A percentile compares a stretch with the other conserved stretches of the same genome.
Conservation (phyloP, 2,888 invertebrate species). For the Sarcophaga caerulescens region DNA sequence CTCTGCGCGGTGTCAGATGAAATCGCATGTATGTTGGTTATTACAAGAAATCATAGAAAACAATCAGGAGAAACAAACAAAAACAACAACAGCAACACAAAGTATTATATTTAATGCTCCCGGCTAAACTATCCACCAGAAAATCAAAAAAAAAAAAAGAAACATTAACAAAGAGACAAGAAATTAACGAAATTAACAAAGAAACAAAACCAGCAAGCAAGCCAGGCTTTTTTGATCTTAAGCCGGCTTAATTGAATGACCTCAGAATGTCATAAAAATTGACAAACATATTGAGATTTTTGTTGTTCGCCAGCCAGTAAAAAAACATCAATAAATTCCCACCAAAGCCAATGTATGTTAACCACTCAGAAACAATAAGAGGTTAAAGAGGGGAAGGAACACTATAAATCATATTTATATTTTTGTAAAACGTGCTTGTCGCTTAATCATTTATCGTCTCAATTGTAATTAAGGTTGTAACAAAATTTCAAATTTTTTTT, state of each 20-base stretch:
- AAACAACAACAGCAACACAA: constrained; percentile 27
- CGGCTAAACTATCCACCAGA: constrained; percentile 35
- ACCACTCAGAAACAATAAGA: not conserved
- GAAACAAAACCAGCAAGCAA: not conserved
- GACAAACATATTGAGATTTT: constrained; percentile 65
- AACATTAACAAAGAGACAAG: constrained; percentile 15
- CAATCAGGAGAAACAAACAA: not conserved
- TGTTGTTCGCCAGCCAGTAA: not conserved
- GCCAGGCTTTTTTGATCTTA: constrained; percentile 58
- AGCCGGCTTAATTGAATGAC: constrained; percentile 68
- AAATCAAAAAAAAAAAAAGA: constrained; percentile 11
- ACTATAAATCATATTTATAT: not conserved
- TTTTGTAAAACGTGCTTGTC: not conserved
- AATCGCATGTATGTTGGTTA: constrained; percentile 60
- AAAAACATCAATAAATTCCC: constrained; percentile 25
- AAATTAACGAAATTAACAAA: constrained; percentile 45
- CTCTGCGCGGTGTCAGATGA: constrained; percentile 23
- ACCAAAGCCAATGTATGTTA: not conserved
- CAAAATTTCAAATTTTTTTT: not conserved
- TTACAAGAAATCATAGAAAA: constrained; percentile 62
- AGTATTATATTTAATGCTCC: constrained; percentile 53
- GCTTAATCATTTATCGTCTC: constrained; percentile 14
- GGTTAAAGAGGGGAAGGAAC: not conserved
- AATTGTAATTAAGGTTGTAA: constrained; percentile 26
- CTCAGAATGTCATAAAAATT: constrained; percentile 68